Base-by-base conservation (phyloP, 2,113 vertebrate genomes). In the Pangasianodon hypophthalmus region DNA sequence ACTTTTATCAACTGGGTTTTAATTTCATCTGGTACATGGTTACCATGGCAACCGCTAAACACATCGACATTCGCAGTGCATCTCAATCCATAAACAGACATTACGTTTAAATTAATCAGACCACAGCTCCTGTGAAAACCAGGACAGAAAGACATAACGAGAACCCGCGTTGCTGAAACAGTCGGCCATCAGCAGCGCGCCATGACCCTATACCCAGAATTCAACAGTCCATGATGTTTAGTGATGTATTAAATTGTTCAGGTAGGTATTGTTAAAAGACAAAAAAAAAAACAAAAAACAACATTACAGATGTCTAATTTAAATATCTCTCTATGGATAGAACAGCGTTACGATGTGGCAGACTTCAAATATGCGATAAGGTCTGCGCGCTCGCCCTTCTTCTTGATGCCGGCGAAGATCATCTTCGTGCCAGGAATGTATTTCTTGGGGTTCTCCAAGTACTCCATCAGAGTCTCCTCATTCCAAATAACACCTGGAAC, bases 381-480 rank as follows among this genome's bases (percentile, higher is more conserved):
- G 91, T 97, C 96, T 75, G 93, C 56, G 71, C 96, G 96, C 87
- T 98, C 97, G 1, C 83, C 95, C 95, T 97, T 97, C 96, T 97
- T 98, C 94, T 97, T 97, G 94, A 97, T 96, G 71, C 97, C 96
- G 89, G 96, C 95, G 85, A 98, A 98, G 92, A 97, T 93, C 93
- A 96, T 97, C 96, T 98, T 98, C 82, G 95, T 98, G 93, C 96
- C 96, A 89, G 96, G 96, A 93, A 97, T 97, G 92, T 97, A 97
- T 92, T 98, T 98, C 95, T 97, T 97, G 50, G 97, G 96, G 89
- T 98, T 97, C 90, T 98, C 96, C 95, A 98, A 94, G 94, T 97
- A 97, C 73, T 97, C 91, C 91, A 92, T 96, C 73, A 97, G 92
- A 81, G 96, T 97, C 2, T 93, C 94, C 44, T 97, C 96, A 86